Conservation (phyloP, 2,113 vertebrate species). For the Prionailurus bengalensis region DNA sequence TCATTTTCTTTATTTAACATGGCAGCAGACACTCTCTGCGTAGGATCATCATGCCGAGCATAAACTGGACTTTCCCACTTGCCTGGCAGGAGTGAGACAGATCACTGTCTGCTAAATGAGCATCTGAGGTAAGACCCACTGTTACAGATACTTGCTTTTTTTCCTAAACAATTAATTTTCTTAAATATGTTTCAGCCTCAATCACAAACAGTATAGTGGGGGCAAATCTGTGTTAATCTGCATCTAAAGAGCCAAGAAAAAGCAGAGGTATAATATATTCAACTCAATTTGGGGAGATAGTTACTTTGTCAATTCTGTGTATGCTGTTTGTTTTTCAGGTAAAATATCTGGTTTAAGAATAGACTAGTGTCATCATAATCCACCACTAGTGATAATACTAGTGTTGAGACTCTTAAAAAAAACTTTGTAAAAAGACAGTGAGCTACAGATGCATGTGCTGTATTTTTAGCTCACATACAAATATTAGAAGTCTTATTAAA, state of each 20-base stretch:
- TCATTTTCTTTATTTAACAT: constrained; percentile 90
- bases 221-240: constrained; percentile 66
- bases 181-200: constrained; percentile 79
- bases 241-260: constrained; percentile 77
- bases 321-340: constrained; percentile 73
- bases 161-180: constrained; percentile 76
- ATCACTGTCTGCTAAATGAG: constrained; percentile 83
- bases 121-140: constrained; percentile 89
- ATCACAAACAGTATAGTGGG: constrained; percentile 66
- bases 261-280: constrained; percentile 83
- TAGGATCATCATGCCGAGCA: constrained; percentile 86
- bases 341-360: constrained; percentile 84
- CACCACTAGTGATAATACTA: constrained; percentile 80
- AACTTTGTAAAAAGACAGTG: constrained; percentile 86
- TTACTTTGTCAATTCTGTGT: constrained; percentile 79
- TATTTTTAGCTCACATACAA: constrained; percentile 86
- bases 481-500: constrained; percentile 89
- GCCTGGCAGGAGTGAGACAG: constrained; percentile 85
- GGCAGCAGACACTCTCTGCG: constrained; percentile 85
- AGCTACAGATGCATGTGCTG: constrained; percentile 83
- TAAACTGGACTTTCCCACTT: constrained; percentile 87
- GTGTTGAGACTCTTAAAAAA: constrained; percentile 81
- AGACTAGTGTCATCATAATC: constrained; percentile 84
- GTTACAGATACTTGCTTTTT: constrained; percentile 79
- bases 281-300: constrained; percentile 77